phyloP scores from a whole-genome alignment of 2,797 vertebrate species.

The Coendou prehensilis region DNA sequence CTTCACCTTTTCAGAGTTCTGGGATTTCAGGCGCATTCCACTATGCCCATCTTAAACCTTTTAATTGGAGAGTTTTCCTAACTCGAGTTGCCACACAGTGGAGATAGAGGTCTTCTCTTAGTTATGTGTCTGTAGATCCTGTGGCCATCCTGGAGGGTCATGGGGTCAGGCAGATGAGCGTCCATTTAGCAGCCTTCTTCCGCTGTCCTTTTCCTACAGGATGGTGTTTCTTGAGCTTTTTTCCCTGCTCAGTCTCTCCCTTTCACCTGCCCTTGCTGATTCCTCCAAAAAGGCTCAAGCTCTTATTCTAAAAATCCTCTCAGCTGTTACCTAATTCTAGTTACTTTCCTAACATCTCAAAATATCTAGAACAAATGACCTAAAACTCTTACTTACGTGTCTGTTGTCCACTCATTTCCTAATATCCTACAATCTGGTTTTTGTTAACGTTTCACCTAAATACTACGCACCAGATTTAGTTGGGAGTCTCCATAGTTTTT shows the following conservation, averaged over 20 bases:
- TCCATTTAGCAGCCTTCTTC: not conserved
- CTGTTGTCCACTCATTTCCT: not conserved
- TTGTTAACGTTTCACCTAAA: not conserved
- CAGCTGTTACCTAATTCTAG: not conserved
- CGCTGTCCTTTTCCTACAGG: not conserved
- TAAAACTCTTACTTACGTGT: not conserved
- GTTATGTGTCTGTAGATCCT: not conserved
- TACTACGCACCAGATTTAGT: not conserved
- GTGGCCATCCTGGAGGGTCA: not conserved
- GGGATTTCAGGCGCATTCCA: not conserved
- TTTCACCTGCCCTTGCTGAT: not conserved
- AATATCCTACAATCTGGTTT: not conserved
- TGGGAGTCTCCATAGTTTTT: not conserved
- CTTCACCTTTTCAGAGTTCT: not conserved
- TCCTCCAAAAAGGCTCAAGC: not conserved
- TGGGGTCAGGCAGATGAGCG: not conserved
- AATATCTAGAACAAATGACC: not conserved
- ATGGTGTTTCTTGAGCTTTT: not conserved
- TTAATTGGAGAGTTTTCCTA: not conserved
- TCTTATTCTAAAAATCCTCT: conserved; percentile 18
- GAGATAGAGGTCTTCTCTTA: not conserved
- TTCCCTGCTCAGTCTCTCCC: not conserved
- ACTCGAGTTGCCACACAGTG: not conserved
- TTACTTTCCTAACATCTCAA: not conserved
- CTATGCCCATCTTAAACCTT: not conserved